A percentile compares a stretch with the other conserved stretches of the same genome.
Conservation (phyloP, 1,140 invertebrate species). For the Drosophila sturtevanti region DNA sequence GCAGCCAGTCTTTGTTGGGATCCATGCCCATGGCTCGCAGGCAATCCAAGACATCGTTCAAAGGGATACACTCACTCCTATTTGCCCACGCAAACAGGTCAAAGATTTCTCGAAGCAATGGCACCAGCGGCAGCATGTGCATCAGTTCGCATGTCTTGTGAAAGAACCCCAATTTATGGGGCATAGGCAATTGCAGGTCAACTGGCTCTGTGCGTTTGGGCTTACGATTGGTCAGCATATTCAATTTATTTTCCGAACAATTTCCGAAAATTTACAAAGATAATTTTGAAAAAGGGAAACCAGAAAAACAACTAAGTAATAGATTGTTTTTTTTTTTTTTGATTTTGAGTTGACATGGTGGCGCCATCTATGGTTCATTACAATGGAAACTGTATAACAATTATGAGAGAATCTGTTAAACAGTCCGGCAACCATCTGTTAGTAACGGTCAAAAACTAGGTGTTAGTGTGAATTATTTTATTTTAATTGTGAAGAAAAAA, state of each 20-base stretch:
- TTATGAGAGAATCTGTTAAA: neutral
- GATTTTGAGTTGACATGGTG: neutral
- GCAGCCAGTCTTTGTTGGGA: slow-evolving; percentile 70
- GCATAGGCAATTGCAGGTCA: neutral
- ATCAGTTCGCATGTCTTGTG: slow-evolving; percentile 38
- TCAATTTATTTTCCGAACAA: neutral
- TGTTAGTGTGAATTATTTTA: neutral
- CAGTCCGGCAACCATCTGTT: neutral
- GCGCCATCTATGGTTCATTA: neutral
- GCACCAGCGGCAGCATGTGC: slow-evolving; percentile 36
- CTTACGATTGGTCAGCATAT: neutral
- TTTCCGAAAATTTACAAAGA: neutral
- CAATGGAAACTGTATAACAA: neutral
- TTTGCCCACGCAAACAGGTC: slow-evolving; percentile 30
- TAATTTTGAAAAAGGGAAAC: neutral
- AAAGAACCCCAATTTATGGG: slow-evolving; percentile 19
- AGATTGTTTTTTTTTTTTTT: neutral
- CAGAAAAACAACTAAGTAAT: neutral
- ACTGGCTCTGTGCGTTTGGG: neutral
- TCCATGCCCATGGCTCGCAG: slow-evolving; percentile 79
- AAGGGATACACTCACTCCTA: slow-evolving; percentile 13
- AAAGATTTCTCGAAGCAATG: slow-evolving; percentile 27
- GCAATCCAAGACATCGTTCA: slow-evolving; percentile 55
- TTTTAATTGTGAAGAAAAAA: neutral
- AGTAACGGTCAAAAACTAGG: neutral